These are phyloP conservation scores for Macrosteles quadrilineatus DNA, from an alignment of 1,140 invertebrate species.

Conservation along the genomic window DNA sequence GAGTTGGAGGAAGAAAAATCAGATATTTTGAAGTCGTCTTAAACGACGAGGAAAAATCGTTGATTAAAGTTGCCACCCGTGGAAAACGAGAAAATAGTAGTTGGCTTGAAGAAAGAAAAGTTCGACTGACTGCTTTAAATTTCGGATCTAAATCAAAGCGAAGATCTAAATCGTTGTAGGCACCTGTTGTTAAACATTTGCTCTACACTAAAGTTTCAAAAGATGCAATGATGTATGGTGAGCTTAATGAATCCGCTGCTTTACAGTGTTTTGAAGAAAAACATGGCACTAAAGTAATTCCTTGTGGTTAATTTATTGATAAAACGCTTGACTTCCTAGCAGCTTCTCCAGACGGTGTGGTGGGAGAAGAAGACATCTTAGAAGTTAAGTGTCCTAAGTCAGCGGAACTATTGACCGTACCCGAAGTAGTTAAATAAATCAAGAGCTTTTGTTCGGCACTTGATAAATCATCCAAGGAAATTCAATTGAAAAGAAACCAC, in stretches of 20 bases:
- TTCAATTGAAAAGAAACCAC: background rate
- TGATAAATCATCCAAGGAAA: background rate
- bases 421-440: background rate
- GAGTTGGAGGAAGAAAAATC: background rate
- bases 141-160: background rate
- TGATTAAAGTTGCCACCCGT: background rate
- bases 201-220: constrained; percentile 10
- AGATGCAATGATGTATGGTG: constrained; percentile 6
- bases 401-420: background rate
- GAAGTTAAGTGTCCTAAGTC: constrained; percentile 19
- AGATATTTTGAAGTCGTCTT: background rate
- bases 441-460: background rate
- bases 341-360: too few species aligned
- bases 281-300: background rate
- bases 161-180: background rate
- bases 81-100: background rate
- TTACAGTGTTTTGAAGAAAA: background rate
- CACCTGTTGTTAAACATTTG: constrained; percentile 10
- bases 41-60: background rate
- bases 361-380: background rate
- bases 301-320: background rate
- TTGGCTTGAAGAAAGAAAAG: constrained; percentile 16
- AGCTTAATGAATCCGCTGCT: background rate
- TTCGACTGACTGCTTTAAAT: constrained; percentile 6
- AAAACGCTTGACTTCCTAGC: background rate